Conservation (phyloP, 2,888 invertebrate genomes). For the Rhynchonema sp. region DNA sequence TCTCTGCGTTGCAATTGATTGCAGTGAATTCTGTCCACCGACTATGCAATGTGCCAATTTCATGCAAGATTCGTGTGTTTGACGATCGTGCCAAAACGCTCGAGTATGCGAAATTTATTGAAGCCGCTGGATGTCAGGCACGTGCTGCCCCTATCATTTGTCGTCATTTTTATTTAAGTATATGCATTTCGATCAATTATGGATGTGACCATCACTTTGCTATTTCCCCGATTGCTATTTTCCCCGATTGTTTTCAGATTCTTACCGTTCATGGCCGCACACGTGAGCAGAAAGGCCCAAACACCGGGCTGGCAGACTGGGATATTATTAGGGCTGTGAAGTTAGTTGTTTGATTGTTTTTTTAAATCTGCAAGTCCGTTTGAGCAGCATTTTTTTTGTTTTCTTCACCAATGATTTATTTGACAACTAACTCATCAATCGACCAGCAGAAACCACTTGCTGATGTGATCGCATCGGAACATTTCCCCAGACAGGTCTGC, state of each 20-base stretch:
- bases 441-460: too few species aligned
- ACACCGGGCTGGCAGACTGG: slow-evolving; percentile 89
- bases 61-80: slow-evolving; percentile 85
- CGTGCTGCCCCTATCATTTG: slow-evolving; percentile 1
- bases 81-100: slow-evolving; percentile 63
- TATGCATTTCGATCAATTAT: too few species aligned
- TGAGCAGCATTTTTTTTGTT: not conserved
- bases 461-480: too few species aligned
- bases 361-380: not conserved
- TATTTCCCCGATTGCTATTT: too few species aligned
- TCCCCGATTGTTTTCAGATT: slow-evolving; percentile 41
- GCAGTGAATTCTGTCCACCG: not conserved
- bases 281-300: slow-evolving; percentile 79
- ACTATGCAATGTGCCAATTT: slow-evolving; percentile 49
- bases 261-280: slow-evolving; percentile 89
- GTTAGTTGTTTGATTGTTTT: slow-evolving; percentile 32
- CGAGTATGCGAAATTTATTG: slow-evolving; percentile 77
- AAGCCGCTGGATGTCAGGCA: slow-evolving; percentile 58
- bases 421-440: too few species aligned
- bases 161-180: too few species aligned
- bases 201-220: too few species aligned
- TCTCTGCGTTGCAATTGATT: too few species aligned
- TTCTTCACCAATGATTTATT: not conserved
- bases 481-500: too few species aligned
- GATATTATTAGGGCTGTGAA: slow-evolving; percentile 69